Percentiles rank a stretch among this genome's conserved stretches.
phyloP scores from a whole-genome alignment of 2,888 invertebrate species.

The Eucera pruinosa region DNA sequence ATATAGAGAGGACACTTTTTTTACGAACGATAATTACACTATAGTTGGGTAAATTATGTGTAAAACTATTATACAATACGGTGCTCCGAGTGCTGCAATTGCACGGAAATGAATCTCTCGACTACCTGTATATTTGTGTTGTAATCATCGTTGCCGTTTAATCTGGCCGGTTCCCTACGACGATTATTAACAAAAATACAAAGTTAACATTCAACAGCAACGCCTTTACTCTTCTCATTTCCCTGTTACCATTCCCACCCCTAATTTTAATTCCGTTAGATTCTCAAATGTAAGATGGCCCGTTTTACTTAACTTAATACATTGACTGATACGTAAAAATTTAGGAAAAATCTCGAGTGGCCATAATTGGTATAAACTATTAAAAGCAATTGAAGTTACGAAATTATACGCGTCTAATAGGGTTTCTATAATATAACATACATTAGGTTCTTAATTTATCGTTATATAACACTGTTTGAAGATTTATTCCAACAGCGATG shows the following conservation, averaged over 20 bases:
- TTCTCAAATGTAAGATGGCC: too few species aligned
- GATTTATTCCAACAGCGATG: too few species aligned
- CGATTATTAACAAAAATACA: slow-evolving; percentile 81
- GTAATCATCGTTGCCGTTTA: slow-evolving; percentile 75
- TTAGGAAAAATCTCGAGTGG: too few species aligned
- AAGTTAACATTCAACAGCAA: slow-evolving; percentile 78
- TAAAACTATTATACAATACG: slow-evolving; percentile 76
- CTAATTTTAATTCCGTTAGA: too few species aligned
- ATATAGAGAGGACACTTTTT: slow-evolving; percentile 63
- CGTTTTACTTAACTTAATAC: too few species aligned
- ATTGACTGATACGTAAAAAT: too few species aligned
- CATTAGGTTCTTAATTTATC: too few species aligned
- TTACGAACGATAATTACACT: slow-evolving; percentile 70
- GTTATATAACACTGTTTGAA: too few species aligned
- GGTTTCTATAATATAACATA: too few species aligned
- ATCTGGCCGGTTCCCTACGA: slow-evolving; percentile 67
- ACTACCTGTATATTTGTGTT: slow-evolving; percentile 78
- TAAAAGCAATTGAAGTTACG: too few species aligned
- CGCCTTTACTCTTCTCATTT: background rate
- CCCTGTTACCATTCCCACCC: background rate
- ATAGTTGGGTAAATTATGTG: slow-evolving; percentile 71
- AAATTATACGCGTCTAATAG: too few species aligned
- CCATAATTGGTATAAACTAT: too few species aligned
- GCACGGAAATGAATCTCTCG: slow-evolving; percentile 76
- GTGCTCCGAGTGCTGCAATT: slow-evolving; percentile 81